A percentile compares a stretch with the other conserved stretches of the same genome.
Conservation (phyloP, 2,888 invertebrate genomes). For the Eupithecia centaureata region DNA sequence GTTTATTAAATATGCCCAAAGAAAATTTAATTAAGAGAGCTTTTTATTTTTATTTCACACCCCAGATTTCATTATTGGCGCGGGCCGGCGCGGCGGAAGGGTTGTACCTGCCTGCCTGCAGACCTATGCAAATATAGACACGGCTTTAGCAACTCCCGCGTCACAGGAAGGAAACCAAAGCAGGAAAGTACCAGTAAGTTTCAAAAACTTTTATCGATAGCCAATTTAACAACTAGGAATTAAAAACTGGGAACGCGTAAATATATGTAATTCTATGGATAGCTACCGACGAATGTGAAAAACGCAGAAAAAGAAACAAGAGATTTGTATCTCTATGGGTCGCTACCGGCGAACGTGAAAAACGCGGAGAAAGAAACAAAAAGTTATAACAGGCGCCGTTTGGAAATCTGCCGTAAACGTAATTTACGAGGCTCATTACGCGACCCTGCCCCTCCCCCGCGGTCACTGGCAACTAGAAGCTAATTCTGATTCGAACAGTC, state of each 20-base stretch:
- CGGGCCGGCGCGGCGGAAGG: slow-evolving; percentile 68
- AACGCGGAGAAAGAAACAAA: slow-evolving; percentile 76
- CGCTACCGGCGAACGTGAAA: slow-evolving; percentile 57
- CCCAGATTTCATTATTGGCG: slow-evolving; percentile 82
- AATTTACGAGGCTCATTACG: slow-evolving; percentile 75
- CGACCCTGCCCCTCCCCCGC: slow-evolving; percentile 12
- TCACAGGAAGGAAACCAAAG: no score
- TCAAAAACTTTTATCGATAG: no score
- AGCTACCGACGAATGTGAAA: slow-evolving; percentile 57
- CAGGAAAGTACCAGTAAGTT: no score
- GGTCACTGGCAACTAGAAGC: no score
- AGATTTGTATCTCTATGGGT: slow-evolving; percentile 47
- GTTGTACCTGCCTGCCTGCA: slow-evolving; percentile 54
- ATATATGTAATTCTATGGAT: slow-evolving; percentile 48
- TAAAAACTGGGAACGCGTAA: no score
- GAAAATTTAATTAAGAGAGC: slow-evolving; percentile 84
- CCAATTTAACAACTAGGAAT: no score
- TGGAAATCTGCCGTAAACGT: slow-evolving; percentile 68
- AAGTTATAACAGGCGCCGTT: slow-evolving; percentile 70
- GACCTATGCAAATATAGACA: slow-evolving; percentile 1
- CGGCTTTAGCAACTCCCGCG: no score
- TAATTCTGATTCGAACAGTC: no score
- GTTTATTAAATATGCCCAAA: slow-evolving; percentile 81
- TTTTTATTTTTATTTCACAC: slow-evolving; percentile 83
- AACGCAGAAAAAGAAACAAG: slow-evolving; percentile 60